Evolutionary conservation across 2,113 vertebrate species (phyloP), one percentile per base, ranked within the genome.

Genomic region (Penelope pileata): DNA sequence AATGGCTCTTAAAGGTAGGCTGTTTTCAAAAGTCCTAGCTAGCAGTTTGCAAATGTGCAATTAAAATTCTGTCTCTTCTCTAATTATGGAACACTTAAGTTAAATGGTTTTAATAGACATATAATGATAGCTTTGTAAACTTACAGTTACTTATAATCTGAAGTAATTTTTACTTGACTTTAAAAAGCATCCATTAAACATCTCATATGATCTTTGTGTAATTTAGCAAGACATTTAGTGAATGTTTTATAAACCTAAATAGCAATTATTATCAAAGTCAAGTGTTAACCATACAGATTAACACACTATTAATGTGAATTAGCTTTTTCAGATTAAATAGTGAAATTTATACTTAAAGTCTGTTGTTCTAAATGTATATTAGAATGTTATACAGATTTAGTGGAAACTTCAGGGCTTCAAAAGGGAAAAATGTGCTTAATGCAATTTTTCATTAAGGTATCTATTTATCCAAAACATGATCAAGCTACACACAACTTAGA

Each of bases 71-170:
- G 87, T 7, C 94, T 97, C 95, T 97, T 97, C 82, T 89, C 78
- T 97, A 97, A 98, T 98, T 97, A 96, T 43, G 54, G 91, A 96
- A 97, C 95, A 96, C 96, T 98, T 97, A 97, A 96, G 94, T 98
- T 97, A 97, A 98, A 96, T 97, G 94, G 83, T 94, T 94, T 97
- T 98, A 98, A 98, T 97, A 98, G 97, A 97, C 91, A 96, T 94
- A 95, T 97, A 98, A 98, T 96, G 97, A 97, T 93, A 94, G 90
- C 66, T 97, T 97, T 98, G 97, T 95, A 97, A 97, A 97, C 91
- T 90, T 96, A 96, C 92, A 96, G 90, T 96, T 96, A 96, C 94
- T 97, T 97, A 95, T 97, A 97, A 97, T 96, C 85, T 96, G 87
- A 97, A 90, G 90, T 96, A 96, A 97, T 97, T 97, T 97, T 91